phyloP scores from a whole-genome alignment of 2,113 vertebrate species.

The Heterotilapia buettikoferi region DNA sequence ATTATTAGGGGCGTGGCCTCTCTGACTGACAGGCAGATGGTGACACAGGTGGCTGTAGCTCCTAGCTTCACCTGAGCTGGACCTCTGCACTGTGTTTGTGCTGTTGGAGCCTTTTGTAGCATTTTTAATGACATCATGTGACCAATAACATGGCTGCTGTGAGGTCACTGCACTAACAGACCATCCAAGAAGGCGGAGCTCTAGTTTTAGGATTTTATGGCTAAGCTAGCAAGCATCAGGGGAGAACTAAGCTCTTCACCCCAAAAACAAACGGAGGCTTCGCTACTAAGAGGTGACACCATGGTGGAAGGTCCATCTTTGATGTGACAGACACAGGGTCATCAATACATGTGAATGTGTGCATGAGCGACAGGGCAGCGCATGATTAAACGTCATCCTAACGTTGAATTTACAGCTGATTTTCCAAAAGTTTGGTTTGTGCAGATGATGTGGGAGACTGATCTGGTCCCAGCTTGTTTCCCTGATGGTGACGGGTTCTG shows the following conservation, averaged over 20 bases:
- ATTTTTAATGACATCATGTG: not conserved
- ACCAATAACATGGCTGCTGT: not conserved
- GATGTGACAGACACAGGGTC: not conserved
- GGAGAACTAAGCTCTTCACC: not conserved
- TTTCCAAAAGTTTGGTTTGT: not conserved
- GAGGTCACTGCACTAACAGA: not conserved
- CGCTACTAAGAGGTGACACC: not conserved
- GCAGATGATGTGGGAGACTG: not conserved
- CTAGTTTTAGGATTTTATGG: not conserved
- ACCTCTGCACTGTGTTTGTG: not conserved
- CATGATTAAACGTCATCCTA: not conserved
- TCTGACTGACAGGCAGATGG: not conserved
- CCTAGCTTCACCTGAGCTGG: not conserved
- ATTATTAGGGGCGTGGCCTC: not conserved
- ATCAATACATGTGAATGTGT: not conserved
- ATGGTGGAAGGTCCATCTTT: not conserved
- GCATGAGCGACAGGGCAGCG: not conserved
- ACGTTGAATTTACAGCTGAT: not conserved
- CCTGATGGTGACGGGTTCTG: not conserved
- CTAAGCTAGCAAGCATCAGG: not conserved
- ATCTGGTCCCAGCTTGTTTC: not conserved
- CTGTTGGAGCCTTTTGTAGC: not conserved
- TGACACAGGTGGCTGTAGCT: not conserved
- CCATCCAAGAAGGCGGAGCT: not conserved
- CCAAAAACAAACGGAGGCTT: not conserved